Conservation (phyloP, 2,888 invertebrate genomes). For the Cephus sareptanus region DNA sequence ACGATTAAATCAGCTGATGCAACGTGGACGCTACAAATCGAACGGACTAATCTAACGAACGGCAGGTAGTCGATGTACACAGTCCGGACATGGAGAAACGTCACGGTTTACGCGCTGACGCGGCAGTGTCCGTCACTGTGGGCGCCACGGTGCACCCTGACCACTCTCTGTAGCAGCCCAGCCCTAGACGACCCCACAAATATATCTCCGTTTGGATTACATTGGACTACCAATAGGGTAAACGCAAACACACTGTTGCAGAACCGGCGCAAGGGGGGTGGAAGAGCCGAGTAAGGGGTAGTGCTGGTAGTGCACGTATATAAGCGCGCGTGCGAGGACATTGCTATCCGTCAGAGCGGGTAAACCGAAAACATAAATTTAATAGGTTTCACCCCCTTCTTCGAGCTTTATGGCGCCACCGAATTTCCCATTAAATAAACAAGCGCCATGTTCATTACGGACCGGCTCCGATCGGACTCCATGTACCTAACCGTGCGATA, state of each 20-base stretch:
- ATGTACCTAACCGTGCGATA: conserved; percentile 1
- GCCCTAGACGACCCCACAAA: conserved; percentile 28
- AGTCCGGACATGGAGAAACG: conserved; percentile 33
- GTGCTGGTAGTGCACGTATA: conserved; percentile 15
- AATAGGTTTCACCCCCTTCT: conserved; percentile 62
- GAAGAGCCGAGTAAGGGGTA: conserved; percentile 21
- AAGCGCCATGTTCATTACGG: conserved; percentile 64
- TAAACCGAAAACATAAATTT: conserved; percentile 66
- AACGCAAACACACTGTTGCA: conserved; percentile 41
- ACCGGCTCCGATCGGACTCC: conserved; percentile 29
- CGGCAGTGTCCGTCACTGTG: conserved; percentile 49
- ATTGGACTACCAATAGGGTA: conserved; percentile 52
- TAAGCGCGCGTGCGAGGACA: conserved; percentile 55
- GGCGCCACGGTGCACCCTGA: conserved; percentile 42
- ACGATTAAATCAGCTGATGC: background rate
- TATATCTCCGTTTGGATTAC: conserved; percentile 57
- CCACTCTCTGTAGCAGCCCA: conserved; percentile 16
- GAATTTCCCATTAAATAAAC: conserved; percentile 67
- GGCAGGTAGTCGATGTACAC: background rate
- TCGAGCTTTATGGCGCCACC: conserved; percentile 65
- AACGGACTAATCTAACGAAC: background rate
- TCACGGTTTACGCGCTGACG: conserved; percentile 56
- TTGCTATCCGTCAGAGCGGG: conserved; percentile 66
- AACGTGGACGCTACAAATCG: background rate
- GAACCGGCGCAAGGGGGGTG: conserved; percentile 21